Percentiles rank a stretch among this genome's conserved stretches.
phyloP scores from a whole-genome alignment of 2,888 invertebrate genomes.

The Cheilosia impressa region DNA sequence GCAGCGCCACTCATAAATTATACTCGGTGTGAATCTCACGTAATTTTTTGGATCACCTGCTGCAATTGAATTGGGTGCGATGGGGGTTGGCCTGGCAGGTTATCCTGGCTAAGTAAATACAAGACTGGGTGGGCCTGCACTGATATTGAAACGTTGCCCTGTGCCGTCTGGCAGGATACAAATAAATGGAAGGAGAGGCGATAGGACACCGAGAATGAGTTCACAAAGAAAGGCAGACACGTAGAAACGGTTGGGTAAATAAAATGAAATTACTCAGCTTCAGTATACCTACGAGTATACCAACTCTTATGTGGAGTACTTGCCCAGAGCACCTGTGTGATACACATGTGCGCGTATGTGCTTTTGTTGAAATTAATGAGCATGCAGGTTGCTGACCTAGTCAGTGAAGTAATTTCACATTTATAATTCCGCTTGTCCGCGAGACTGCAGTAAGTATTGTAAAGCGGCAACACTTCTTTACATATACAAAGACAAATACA shows the following conservation, averaged over 20 bases:
- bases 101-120: slow-evolving; percentile 48
- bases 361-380: slow-evolving; percentile 64
- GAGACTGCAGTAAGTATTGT: no score
- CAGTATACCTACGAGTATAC: not conserved
- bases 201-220: slow-evolving; percentile 15
- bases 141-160: slow-evolving; percentile 38
- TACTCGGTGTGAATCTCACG: slow-evolving; percentile 69
- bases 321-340: not conserved
- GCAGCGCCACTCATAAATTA: slow-evolving; percentile 63
- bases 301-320: not conserved
- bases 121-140: slow-evolving; percentile 16
- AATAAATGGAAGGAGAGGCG: not conserved
- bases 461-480: no score
- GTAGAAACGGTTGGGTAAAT: slow-evolving; percentile 50
- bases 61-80: slow-evolving; percentile 62
- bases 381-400: slow-evolving; percentile 67
- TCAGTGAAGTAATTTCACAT: slow-evolving; percentile 53
- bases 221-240: slow-evolving; percentile 45
- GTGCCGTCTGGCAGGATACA: slow-evolving; percentile 32
- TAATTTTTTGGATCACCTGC: slow-evolving; percentile 73
- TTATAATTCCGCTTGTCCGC: slow-evolving; percentile 50
- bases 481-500: no score
- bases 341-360: not conserved
- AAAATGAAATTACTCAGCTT: slow-evolving; percentile 55
- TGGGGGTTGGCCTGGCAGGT: not conserved